A percentile compares a stretch with the other conserved stretches of the same genome.
These are phyloP conservation scores for Xestia rhomboidea DNA, from an alignment of 2,888 invertebrate genomes.

Conservation along the genomic window DNA sequence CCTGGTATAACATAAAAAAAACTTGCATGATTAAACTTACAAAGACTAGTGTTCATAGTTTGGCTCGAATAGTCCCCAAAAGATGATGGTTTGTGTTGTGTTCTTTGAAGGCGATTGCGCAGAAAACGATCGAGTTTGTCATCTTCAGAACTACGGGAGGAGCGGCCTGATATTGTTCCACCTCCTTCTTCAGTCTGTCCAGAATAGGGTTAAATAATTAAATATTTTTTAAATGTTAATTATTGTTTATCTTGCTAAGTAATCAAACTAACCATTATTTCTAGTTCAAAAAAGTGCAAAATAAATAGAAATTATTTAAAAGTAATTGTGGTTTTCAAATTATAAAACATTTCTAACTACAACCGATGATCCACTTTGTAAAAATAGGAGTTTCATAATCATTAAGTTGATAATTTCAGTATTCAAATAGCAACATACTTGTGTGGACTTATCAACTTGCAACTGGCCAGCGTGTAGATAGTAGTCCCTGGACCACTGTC, in stretches of 20 bases:
- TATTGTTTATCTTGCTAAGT: not conserved
- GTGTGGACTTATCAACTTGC: conserved; percentile 94
- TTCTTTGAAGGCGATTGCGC: conserved; percentile 85
- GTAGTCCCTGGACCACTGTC: conserved; percentile 94
- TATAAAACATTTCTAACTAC: not conserved
- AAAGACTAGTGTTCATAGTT: conserved; percentile 87
- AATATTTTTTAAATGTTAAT: conserved; percentile 24
- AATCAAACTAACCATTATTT: not conserved
- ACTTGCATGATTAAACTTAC: conserved; percentile 74
- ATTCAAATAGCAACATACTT: conserved; percentile 88
- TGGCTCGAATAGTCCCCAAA: conserved; percentile 85
- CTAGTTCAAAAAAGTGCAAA: not conserved
- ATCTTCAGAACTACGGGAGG: conserved; percentile 90
- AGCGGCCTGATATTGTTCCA: conserved; percentile 82
- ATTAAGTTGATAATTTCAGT: conserved; percentile 9
- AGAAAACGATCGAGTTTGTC: conserved; percentile 91
- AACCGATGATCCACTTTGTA: not conserved
- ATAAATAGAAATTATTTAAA: not conserved
- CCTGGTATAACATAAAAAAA: not conserved
- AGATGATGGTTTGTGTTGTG: conserved; percentile 84
- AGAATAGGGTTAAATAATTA: conserved; percentile 1
- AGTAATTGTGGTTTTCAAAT: not conserved
- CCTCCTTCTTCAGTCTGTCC: conserved; percentile 92
- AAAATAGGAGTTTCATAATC: conserved; percentile 8
- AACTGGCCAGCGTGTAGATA: conserved; percentile 92